Conservation (phyloP, 2,113 vertebrate genomes). For the Chaetodon auriga region DNA sequence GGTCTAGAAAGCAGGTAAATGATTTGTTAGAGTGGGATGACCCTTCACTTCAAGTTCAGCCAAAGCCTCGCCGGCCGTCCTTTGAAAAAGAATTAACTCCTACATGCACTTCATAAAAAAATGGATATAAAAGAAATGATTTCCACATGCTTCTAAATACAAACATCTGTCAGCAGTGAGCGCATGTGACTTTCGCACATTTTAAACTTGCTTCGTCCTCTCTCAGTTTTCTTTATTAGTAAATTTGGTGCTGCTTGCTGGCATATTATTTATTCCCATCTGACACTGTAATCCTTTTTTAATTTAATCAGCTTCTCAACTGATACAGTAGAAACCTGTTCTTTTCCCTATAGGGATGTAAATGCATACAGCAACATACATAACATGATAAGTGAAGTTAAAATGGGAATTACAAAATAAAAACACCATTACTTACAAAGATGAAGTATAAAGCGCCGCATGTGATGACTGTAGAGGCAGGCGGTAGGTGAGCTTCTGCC, state of each 20-base stretch:
- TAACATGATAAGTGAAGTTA: background rate
- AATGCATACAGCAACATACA: background rate
- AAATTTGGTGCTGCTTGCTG: background rate
- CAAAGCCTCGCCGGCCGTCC: background rate
- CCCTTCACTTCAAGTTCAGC: conserved; percentile 57
- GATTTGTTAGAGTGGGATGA: conserved; percentile 73
- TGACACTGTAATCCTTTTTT: background rate
- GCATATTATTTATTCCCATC: background rate
- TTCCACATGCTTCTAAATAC: too few species aligned
- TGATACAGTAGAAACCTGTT: background rate
- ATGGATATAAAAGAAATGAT: too few species aligned
- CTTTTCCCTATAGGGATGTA: background rate
- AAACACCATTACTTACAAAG: background rate
- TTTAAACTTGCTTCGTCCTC: background rate
- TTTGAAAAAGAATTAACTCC: background rate
- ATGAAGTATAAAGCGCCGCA: too few species aligned
- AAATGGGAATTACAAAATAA: background rate
- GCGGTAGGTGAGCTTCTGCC: background rate
- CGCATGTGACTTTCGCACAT: background rate
- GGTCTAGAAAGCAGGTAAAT: conserved; percentile 79
- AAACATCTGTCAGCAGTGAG: background rate
- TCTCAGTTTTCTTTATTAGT: too few species aligned
- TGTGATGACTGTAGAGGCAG: background rate
- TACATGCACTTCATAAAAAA: background rate
- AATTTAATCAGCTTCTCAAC: background rate